Evolutionary conservation across 2,797 vertebrate species (phyloP), one percentile per base, ranked within the genome.

Genomic region (Sebastes dallii): DNA sequence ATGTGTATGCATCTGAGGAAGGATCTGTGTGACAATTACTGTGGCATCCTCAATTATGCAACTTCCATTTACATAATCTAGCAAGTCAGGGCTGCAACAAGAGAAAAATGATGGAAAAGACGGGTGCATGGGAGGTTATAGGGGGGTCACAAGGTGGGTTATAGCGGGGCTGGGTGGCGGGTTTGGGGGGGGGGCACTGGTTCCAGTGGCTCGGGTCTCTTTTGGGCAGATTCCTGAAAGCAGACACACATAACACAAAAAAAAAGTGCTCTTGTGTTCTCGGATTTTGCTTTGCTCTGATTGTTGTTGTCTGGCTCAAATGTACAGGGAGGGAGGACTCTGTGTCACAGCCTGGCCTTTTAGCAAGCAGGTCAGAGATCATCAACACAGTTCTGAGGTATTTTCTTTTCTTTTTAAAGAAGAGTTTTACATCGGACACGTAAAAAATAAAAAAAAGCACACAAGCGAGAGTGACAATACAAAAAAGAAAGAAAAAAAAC

Each of bases 171-270:
- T 46, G 62, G 83, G 71, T 72, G 80, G 68, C 1, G 4, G 86
- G 72, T 60, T 8, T 52, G 60, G 83, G 81, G 85, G 74, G 85
- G 72, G 36, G 36, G 36, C 69, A 84, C 66, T 82, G 96, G 95
- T 92, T 97, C 86, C 97, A 97, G 94, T 96, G 96, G 96, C 94
- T 97, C 94, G 94, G 96, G 96, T 93, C 95, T 96, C 96, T 97
- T 97, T 97, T 94, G 93, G 95, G 83, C 93, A 96, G 95, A 96
- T 95, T 97, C 96, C 96, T 97, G 96, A 97, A 98, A 97, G 96
- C 95, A 96, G 95, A 97, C 97, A 95, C 87, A 96, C 95, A 94
- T 94, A 95, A 91, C 88, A 89, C 84, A 83, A 61, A 83, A 61
- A 94, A 94, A 96, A 97, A 96, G 95, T 94, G 95, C 96, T 97